phyloP scores from a whole-genome alignment of 2,113 vertebrate genomes.

The Zosterops borbonicus region DNA sequence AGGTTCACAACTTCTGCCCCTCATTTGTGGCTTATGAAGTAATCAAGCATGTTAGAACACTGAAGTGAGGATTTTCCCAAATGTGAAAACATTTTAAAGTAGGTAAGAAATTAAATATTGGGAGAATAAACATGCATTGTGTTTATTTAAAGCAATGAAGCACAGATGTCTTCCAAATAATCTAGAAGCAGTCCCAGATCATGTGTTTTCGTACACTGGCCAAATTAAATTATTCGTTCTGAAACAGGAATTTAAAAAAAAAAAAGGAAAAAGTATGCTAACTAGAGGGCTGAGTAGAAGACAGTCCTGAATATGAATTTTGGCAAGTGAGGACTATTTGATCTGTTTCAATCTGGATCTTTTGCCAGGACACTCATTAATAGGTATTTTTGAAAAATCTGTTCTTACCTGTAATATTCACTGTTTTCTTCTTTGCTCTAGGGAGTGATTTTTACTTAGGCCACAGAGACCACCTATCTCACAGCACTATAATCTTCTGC shows the following conservation, averaged over 20 bases:
- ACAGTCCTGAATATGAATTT: background rate
- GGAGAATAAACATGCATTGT: background rate
- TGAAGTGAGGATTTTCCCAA: background rate
- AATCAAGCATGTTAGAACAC: conserved; percentile 22
- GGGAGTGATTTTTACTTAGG: background rate
- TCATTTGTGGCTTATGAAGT: conserved; percentile 31
- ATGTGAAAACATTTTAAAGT: background rate
- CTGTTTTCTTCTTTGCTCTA: background rate
- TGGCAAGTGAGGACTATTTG: background rate
- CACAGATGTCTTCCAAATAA: background rate
- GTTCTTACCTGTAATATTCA: background rate
- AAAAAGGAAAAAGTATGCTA: background rate
- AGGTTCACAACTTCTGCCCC: conserved; percentile 50
- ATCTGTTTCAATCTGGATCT: background rate
- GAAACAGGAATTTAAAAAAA: background rate
- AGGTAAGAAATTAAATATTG: background rate
- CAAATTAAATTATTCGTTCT: background rate
- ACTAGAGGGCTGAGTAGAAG: background rate
- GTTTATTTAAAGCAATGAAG: background rate
- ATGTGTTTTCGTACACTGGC: background rate
- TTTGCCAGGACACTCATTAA: background rate
- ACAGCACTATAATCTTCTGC: background rate
- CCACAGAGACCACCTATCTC: background rate
- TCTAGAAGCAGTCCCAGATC: background rate
- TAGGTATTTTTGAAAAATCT: background rate